Evolutionary conservation across 2,113 vertebrate genomes (phyloP).

Genomic region (Atrichornis clamosus): DNA sequence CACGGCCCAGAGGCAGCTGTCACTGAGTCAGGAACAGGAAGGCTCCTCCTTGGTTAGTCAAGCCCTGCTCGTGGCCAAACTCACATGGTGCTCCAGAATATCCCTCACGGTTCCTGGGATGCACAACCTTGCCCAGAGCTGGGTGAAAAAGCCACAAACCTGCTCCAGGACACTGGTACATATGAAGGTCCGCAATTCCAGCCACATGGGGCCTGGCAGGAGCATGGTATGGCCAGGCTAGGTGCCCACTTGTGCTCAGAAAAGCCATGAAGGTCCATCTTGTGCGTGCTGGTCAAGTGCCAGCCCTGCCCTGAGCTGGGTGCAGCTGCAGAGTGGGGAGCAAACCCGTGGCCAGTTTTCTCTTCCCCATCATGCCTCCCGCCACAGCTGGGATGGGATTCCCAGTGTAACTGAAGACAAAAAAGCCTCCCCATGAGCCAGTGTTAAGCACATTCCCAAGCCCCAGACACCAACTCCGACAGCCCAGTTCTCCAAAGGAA

Average conservation of each 20-base stretch:
- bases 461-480: not conserved
- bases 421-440: not conserved
- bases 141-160: not conserved
- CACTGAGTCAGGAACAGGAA: not conserved
- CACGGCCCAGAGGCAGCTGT: not conserved
- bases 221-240: accelerated
- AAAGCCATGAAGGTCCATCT: not conserved
- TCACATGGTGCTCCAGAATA: not conserved
- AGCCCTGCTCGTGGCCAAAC: not conserved
- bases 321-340: conserved; percentile 72
- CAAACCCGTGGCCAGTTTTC: conserved; percentile 1
- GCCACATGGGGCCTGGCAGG: not conserved
- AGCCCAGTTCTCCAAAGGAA: not conserved
- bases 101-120: not conserved
- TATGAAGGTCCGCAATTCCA: accelerated
- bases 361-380: not conserved
- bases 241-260: not conserved
- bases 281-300: not conserved
- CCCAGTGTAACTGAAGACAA: not conserved
- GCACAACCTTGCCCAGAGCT: not conserved
- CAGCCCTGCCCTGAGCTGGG: not conserved
- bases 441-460: accelerated
- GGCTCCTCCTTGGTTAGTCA: not conserved
- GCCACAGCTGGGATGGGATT: not conserved
- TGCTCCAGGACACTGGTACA: accelerated